These are phyloP conservation scores for Sebastolobus altivelis DNA, from an alignment of 2,797 vertebrate species.

Conservation along the genomic window DNA sequence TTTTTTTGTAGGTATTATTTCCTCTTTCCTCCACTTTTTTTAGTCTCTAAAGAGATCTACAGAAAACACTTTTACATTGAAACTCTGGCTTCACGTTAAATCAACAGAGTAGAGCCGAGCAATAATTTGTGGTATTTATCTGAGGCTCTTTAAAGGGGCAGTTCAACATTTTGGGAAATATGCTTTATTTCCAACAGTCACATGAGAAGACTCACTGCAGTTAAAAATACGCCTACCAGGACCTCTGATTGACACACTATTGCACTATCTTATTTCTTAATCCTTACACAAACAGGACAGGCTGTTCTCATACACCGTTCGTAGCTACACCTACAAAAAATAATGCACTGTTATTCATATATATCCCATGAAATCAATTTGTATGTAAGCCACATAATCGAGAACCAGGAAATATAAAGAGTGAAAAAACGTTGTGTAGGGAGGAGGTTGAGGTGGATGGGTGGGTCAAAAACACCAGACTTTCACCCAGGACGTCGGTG, in stretches of 20 bases:
- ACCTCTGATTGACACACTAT: not conserved
- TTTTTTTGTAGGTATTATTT: conserved; percentile 23
- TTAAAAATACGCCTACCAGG: too few species aligned
- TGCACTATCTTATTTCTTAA: not conserved
- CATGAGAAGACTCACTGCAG: conserved; percentile 12
- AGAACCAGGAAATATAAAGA: too few species aligned
- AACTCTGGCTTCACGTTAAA: conserved; percentile 16
- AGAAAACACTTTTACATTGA: not conserved
- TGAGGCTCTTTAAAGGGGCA: not conserved
- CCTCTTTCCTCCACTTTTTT: conserved; percentile 8
- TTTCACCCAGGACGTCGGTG: too few species aligned
- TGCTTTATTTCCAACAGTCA: not conserved
- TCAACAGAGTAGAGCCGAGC: not conserved
- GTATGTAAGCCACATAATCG: too few species aligned
- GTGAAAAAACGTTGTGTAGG: too few species aligned
- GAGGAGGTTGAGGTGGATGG: too few species aligned
- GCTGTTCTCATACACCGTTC: too few species aligned
- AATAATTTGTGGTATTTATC: not conserved
- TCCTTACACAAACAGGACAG: too few species aligned
- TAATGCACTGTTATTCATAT: too few species aligned
- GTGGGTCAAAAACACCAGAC: too few species aligned
- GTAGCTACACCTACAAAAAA: too few species aligned
- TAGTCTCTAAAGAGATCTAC: not conserved
- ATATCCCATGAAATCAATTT: too few species aligned
- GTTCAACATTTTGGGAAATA: not conserved